Conservation (phyloP, 1,140 invertebrate genomes). For the Pteromalus puparum region DNA sequence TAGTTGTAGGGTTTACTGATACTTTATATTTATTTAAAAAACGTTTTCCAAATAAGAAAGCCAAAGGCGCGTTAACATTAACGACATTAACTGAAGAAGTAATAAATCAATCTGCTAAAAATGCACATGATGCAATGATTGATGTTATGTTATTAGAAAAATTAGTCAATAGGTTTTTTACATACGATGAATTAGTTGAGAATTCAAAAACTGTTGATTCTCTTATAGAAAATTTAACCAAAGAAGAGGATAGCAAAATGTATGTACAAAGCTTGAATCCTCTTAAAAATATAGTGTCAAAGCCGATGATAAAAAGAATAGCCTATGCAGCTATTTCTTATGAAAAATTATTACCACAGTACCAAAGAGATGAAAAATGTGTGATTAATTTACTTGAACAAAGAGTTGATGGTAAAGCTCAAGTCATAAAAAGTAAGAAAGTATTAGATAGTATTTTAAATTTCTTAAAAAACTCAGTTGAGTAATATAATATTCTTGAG, state of each 20-base stretch:
- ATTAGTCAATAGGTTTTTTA: constrained; percentile 30
- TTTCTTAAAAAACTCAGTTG: too few species aligned
- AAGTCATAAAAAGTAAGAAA: constrained; percentile 13
- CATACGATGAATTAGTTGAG: neutral
- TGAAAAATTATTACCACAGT: neutral
- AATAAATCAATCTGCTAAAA: neutral
- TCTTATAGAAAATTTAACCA: neutral
- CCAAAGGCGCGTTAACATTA: neutral
- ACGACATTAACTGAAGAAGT: neutral
- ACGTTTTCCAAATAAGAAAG: neutral
- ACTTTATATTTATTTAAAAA: constrained; percentile 6
- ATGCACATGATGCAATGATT: constrained; percentile 9
- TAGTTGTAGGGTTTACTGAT: constrained; percentile 26
- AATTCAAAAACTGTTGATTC: neutral
- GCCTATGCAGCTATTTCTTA: neutral
- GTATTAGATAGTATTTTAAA: neutral
- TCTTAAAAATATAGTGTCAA: neutral
- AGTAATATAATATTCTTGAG: too few species aligned
- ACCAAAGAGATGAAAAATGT: constrained; percentile 7
- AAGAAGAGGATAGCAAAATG: neutral
- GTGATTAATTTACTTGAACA: constrained; percentile 9
- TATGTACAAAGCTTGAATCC: constrained; percentile 1
- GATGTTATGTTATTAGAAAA: constrained; percentile 21
- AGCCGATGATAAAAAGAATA: neutral
- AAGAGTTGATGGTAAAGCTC: constrained; percentile 13